Evolutionary conservation across 2,888 invertebrate genomes (phyloP).

Genomic region (Aromia moschata): DNA sequence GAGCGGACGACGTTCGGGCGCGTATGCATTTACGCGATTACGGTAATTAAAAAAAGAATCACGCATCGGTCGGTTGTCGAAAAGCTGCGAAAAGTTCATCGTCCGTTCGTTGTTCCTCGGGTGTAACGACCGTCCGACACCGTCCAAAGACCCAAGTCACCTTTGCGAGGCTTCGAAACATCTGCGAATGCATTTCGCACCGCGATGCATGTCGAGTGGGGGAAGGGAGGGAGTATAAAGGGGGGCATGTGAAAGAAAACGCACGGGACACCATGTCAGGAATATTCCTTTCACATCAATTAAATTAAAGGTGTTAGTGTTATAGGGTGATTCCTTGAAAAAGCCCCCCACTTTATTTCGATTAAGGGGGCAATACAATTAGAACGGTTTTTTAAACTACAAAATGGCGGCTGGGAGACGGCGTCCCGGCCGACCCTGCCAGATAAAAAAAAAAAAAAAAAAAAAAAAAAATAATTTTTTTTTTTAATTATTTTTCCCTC

Average conservation of each 20-base stretch:
- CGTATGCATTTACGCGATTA: conserved; percentile 28
- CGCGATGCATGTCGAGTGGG: not conserved
- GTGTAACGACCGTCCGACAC: conserved; percentile 33
- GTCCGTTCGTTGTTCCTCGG: conserved; percentile 33
- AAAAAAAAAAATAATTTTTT: no score
- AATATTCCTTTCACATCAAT: no score
- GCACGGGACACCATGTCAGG: no score
- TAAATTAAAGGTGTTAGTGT: no score
- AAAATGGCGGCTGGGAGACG: no score
- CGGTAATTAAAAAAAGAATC: conserved; percentile 39
- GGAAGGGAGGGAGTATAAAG: not conserved
- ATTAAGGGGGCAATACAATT: no score
- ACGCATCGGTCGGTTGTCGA: conserved; percentile 37
- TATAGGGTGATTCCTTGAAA: no score
- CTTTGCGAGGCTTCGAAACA: conserved; percentile 18
- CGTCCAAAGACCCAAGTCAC: conserved; percentile 26
- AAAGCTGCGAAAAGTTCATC: conserved; percentile 38
- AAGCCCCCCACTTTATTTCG: no score
- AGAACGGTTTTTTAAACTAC: no score
- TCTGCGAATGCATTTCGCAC: conserved; percentile 16
- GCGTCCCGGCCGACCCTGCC: no score
- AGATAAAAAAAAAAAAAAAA: no score
- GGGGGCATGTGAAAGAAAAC: not conserved
- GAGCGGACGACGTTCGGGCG: conserved; percentile 9
- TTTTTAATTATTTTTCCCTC: no score